Evolutionary conservation across 2,113 vertebrate species (phyloP).

Genomic region (Oryzias melastigma): DNA sequence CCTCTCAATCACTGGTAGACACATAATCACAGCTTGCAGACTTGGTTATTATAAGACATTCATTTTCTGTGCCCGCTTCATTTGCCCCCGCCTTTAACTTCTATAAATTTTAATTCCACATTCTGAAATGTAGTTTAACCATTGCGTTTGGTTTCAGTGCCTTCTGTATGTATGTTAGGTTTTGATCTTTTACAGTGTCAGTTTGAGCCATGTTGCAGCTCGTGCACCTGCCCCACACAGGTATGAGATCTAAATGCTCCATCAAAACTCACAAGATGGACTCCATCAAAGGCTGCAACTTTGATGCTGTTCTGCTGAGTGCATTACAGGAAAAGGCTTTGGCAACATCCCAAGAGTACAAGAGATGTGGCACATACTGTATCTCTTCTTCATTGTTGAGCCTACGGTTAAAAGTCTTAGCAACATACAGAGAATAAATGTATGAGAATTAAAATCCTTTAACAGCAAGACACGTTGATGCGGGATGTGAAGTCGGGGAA

Average conservation of each 20-base stretch:
- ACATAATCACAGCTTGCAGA: slow-evolving; percentile 53
- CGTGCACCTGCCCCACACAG: slow-evolving; percentile 16
- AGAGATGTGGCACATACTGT: slow-evolving; percentile 6
- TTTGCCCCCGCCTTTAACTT: slow-evolving; percentile 32
- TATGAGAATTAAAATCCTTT: too few species aligned
- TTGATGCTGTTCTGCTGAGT: slow-evolving; percentile 12
- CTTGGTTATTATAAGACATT: slow-evolving; percentile 70
- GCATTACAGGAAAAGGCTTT: slow-evolving; percentile 3
- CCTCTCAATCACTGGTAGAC: slow-evolving; percentile 58
- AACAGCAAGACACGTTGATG: too few species aligned
- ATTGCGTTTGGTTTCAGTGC: slow-evolving; percentile 34
- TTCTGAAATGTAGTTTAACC: slow-evolving; percentile 43
- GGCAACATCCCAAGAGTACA: neutral
- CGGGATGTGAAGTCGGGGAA: too few species aligned
- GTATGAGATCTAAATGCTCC: slow-evolving; percentile 5
- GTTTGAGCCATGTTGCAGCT: neutral
- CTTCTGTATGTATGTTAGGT: slow-evolving; percentile 10
- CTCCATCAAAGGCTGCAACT: slow-evolving; percentile 37
- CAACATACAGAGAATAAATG: too few species aligned
- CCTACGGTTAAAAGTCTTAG: too few species aligned
- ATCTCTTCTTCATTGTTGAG: too few species aligned
- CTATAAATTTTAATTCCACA: slow-evolving; percentile 32
- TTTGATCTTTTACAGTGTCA: neutral
- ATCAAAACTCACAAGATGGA: slow-evolving; percentile 22
- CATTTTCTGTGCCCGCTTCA: slow-evolving; percentile 55